These are phyloP conservation scores for Odontothrips loti DNA, from an alignment of 2,888 invertebrate species.

Conservation along the genomic window DNA sequence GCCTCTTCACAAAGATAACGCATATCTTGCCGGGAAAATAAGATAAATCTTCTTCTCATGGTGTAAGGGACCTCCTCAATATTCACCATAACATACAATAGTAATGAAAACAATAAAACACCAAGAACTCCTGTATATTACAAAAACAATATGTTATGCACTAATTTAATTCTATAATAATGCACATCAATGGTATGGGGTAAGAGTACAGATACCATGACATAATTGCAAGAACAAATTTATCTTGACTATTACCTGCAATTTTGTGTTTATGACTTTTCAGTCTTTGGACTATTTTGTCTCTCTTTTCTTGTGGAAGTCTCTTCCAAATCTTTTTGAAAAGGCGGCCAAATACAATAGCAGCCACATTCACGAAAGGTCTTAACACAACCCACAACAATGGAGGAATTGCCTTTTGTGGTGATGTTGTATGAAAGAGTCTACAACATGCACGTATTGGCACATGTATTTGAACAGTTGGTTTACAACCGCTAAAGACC, in stretches of 20 bases:
- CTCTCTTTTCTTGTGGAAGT: conserved; percentile 25
- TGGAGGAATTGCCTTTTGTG: conserved; percentile 27
- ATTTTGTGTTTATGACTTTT: background rate
- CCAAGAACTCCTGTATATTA: background rate
- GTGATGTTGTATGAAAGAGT: background rate
- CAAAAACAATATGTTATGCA: background rate
- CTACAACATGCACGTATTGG: background rate
- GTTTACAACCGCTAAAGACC: too few relatives aligned
- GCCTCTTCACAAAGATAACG: conserved; percentile 38
- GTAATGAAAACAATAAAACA: background rate
- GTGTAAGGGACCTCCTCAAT: conserved; percentile 52
- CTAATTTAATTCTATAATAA: background rate
- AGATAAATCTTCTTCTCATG: conserved; percentile 51
- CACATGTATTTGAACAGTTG: background rate
- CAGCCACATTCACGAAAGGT: conserved; percentile 29
- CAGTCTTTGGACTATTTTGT: background rate
- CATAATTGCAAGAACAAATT: background rate
- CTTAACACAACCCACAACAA: conserved; percentile 15
- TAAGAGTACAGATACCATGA: too few relatives aligned
- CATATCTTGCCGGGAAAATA: conserved; percentile 42
- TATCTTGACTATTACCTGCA: background rate
- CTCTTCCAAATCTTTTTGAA: conserved; percentile 29
- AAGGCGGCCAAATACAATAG: conserved; percentile 27
- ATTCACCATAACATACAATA: conserved; percentile 41
- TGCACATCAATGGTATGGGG: too few relatives aligned